Evolutionary conservation across 2,113 vertebrate species (phyloP), one percentile per base, ranked within the genome.

Genomic region (Gnathonemus longibarbis): DNA sequence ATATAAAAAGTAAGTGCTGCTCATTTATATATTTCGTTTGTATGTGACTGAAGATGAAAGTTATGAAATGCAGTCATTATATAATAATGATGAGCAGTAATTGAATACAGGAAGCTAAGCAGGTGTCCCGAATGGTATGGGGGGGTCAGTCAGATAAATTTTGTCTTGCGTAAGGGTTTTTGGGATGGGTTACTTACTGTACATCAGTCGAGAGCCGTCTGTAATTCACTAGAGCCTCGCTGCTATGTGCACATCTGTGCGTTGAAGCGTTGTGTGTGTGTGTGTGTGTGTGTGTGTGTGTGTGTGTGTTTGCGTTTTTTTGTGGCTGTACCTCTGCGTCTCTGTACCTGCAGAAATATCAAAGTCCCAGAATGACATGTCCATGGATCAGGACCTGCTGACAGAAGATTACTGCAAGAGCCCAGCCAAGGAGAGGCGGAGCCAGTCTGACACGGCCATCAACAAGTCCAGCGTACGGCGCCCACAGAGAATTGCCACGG

Each of bases 371-470:
- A 97, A 96, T 46, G 98, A 99, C 24, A 92, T 99, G 94, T 92
- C 92, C 27, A 94, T 91, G 46, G 96, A 96, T 89, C 95, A 91
- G 86, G n/a, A 35, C 10, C 93, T 95, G 50, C 96, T 96, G 17
- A 95, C 94, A 5, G 94, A 95, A 0, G 91, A 94, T 50, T 91
- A 91, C 89, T 83, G 91, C 39, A 91, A 85, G 42, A 90, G 86
- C 0, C 89, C 13, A 42, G 91, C 88, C 2, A 94, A 87, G 70
- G 94, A 95, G 88, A 95, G 96, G 21, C 96, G 97, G 92, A 99
- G 97, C 91, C 95, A 95, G 77, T 99, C 98, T 0, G 98, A 99
- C 90, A 97, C 97, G 0, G 96, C 98, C 62, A 96, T 99, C 95
- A 95, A 95, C 91, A 93, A 95, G 17, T 89, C 62, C 92, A 93